These are phyloP conservation scores for Pteropus alecto DNA, from an alignment of 2,113 vertebrate species.

Conservation along the genomic window DNA sequence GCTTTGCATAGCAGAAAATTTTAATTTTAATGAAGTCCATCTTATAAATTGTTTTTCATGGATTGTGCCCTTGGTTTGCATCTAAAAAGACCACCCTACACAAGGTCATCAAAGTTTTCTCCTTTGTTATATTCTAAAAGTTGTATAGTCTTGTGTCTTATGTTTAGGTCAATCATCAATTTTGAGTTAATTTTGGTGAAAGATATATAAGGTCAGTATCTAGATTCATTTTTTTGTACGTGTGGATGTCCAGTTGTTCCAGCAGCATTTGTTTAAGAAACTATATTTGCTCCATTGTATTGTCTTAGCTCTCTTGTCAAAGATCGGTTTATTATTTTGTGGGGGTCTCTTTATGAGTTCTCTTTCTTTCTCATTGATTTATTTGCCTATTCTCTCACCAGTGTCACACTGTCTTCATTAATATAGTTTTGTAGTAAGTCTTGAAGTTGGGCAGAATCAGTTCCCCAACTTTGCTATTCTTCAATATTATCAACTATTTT, in stretches of 20 bases:
- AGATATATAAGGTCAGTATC: neutral
- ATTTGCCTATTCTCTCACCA: neutral
- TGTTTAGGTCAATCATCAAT: neutral
- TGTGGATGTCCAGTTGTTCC: neutral
- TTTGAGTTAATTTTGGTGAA: neutral
- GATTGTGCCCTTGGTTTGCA: neutral
- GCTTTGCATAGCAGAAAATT: neutral
- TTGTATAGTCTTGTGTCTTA: neutral
- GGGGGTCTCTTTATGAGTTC: neutral
- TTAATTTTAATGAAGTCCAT: neutral
- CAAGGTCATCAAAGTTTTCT: neutral
- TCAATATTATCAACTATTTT: neutral
- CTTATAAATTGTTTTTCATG: neutral
- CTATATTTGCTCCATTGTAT: neutral
- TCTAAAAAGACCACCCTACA: neutral
- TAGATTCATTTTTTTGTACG: neutral
- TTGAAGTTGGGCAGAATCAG: neutral
- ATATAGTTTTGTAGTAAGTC: neutral
- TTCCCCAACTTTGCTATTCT: neutral
- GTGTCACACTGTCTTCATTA: neutral
- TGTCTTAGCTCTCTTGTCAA: neutral
- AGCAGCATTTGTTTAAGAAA: neutral
- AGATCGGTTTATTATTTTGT: neutral
- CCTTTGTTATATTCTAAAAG: neutral
- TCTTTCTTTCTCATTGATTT: neutral